A percentile compares a stretch with the other conserved stretches of the same genome.
Conservation (phyloP, 2,888 invertebrate species). For the Drosophila mimica region DNA sequence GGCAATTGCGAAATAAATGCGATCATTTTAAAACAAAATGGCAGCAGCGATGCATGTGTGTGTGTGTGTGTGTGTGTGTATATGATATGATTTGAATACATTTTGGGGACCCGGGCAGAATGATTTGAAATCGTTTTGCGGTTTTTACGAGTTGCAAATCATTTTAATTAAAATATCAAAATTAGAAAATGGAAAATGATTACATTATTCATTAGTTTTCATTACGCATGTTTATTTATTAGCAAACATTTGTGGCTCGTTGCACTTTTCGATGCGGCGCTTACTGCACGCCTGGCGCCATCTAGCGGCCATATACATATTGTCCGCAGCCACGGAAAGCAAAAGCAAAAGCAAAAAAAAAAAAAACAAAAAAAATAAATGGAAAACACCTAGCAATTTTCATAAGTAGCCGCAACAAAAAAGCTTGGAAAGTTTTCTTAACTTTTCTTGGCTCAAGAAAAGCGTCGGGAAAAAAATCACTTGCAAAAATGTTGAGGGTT, state of each 20-base stretch:
- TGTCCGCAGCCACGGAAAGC: neutral
- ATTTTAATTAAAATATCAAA: constrained; percentile 83
- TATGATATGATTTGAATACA: constrained; percentile 74
- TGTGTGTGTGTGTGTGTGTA: constrained; percentile 30
- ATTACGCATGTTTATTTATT: constrained; percentile 79
- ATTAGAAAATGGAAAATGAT: constrained; percentile 81
- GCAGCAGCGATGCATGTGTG: constrained; percentile 21
- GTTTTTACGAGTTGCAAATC: constrained; percentile 83
- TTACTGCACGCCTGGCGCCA: constrained; percentile 63
- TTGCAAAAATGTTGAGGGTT: constrained; percentile 51
- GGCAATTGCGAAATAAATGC: constrained; percentile 72
- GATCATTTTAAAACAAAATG: constrained; percentile 74
- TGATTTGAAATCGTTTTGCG: constrained; percentile 81
- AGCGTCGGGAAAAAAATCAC: constrained; percentile 40
- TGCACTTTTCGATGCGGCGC: constrained; percentile 51
- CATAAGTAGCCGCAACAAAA: constrained; percentile 43
- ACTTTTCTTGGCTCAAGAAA: constrained; percentile 69
- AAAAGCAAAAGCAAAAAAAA: constrained; percentile 8
- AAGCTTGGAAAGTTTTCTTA: constrained; percentile 74
- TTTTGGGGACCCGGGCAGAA: constrained; percentile 56
- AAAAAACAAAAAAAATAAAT: neutral
- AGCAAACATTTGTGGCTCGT: constrained; percentile 63
- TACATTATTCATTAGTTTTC: constrained; percentile 83
- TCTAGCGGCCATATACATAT: constrained; percentile 49
- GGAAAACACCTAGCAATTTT: constrained; percentile 20